These are phyloP conservation scores for Aplochiton taeniatus DNA, from an alignment of 2,797 vertebrate genomes.

Conservation along the genomic window DNA sequence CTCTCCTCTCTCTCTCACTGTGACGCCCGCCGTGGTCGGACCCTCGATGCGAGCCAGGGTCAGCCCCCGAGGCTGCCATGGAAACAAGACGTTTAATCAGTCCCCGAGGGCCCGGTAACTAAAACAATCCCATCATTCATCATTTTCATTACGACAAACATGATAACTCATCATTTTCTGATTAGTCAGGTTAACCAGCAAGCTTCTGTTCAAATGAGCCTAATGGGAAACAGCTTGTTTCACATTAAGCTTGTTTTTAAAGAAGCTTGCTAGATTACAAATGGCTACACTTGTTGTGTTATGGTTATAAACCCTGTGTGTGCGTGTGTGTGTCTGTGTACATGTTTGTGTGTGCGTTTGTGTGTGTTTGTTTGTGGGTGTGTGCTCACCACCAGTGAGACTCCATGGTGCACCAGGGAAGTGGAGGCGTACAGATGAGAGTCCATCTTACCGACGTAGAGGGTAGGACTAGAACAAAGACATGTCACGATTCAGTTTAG, in stretches of 20 bases:
- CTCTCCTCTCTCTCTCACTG: slow-evolving; percentile 82
- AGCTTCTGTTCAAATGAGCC: too few relatives aligned
- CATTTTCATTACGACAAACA: too few relatives aligned
- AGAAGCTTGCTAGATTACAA: too few relatives aligned
- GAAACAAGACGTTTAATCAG: slow-evolving; percentile 10
- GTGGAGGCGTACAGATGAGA: slow-evolving; percentile 89
- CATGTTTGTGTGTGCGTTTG: background rate
- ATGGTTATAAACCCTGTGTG: background rate
- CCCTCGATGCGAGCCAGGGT: slow-evolving; percentile 85
- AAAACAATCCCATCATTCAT: background rate
- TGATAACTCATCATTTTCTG: too few relatives aligned
- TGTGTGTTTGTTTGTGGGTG: rapidly evolving
- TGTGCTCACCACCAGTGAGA: slow-evolving; percentile 89
- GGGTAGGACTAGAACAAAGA: slow-evolving; percentile 78
- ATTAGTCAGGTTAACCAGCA: too few relatives aligned
- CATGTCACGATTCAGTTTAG: slow-evolving; percentile 7
- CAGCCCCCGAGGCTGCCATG: slow-evolving; percentile 87
- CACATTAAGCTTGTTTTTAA: too few relatives aligned
- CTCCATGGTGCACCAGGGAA: slow-evolving; percentile 87
- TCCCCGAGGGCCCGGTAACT: background rate
- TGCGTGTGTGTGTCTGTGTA: background rate
- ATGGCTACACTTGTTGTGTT: background rate
- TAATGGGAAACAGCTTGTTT: too few relatives aligned
- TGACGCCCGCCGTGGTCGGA: slow-evolving; percentile 87
- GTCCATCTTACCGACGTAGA: slow-evolving; percentile 90